Evolutionary conservation across 2,888 invertebrate genomes (phyloP).

Genomic region (Cephus nigrinus): DNA sequence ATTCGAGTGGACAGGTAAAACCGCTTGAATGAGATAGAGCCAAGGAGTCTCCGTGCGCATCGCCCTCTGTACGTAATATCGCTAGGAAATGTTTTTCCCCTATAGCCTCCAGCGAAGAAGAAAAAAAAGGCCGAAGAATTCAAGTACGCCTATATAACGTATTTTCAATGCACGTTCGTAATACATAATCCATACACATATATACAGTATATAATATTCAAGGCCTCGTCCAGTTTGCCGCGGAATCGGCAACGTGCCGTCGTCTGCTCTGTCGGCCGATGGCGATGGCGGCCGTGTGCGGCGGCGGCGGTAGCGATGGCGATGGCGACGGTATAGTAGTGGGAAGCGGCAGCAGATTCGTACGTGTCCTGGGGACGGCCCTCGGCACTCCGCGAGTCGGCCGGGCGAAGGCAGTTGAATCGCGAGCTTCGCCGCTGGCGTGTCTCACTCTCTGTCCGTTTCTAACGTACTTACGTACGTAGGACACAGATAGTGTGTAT

Average conservation of each 20-base stretch:
- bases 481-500: not conserved
- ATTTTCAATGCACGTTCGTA: not conserved
- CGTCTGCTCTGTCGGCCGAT: not conserved
- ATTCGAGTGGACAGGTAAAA: not conserved
- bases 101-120: not conserved
- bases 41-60: not conserved
- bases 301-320: not conserved
- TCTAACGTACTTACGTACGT: not conserved
- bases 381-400: conserved; percentile 40
- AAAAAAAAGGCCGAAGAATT: not conserved
- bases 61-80: not conserved
- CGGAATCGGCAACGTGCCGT: not conserved
- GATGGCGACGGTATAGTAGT: conserved; percentile 29
- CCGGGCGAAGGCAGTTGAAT: conserved; percentile 12
- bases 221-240: not conserved
- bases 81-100: not conserved
- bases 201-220: not conserved
- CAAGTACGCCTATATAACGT: not conserved
- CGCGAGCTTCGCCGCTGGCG: conserved; percentile 7
- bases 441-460: conserved; percentile 8
- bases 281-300: not conserved
- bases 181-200: conserved; percentile 7
- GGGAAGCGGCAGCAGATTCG: conserved; percentile 40
- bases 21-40: not conserved
- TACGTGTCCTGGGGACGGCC: conserved; percentile 43